These are phyloP conservation scores for Cryptops parisi DNA, from an alignment of 2,888 invertebrate genomes.

Conservation along the genomic window DNA sequence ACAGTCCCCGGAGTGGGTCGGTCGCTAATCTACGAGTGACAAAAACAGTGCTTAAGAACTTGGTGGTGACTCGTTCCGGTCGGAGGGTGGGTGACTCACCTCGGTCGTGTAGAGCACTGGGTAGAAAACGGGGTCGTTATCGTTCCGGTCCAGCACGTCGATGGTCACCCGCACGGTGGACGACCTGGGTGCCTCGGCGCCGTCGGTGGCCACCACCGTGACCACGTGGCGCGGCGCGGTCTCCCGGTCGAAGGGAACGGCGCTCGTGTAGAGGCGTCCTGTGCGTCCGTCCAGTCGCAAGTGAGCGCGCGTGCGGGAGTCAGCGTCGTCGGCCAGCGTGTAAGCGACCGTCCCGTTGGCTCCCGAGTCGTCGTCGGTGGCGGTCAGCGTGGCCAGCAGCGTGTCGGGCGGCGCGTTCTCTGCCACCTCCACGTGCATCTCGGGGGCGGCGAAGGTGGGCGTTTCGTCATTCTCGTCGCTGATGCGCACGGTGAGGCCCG, in stretches of 20 bases:
- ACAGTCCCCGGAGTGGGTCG: slow-evolving; percentile 50
- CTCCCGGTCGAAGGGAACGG: slow-evolving; percentile 66
- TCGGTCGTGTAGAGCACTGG: slow-evolving; percentile 70
- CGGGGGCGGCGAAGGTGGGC: slow-evolving; percentile 55
- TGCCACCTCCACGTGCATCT: slow-evolving; percentile 57
- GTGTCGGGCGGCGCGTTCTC: slow-evolving; percentile 68
- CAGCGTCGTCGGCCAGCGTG: slow-evolving; percentile 57
- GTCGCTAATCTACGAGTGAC: too few species aligned
- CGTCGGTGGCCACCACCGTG: slow-evolving; percentile 74
- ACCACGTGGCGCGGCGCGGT: slow-evolving; percentile 61
- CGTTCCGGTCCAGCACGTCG: slow-evolving; percentile 72
- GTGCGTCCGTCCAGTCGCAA: slow-evolving; percentile 69
- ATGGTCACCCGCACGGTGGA: slow-evolving; percentile 76
- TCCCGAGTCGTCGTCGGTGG: slow-evolving; percentile 82
- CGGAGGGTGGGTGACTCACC: too few species aligned
- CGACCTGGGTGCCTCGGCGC: slow-evolving; percentile 70
- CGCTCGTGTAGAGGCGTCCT: slow-evolving; percentile 60
- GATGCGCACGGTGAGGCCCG: slow-evolving; percentile 75
- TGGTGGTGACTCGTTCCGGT: too few species aligned
- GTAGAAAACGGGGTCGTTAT: slow-evolving; percentile 83
- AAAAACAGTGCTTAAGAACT: too few species aligned
- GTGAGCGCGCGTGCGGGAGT: slow-evolving; percentile 61
- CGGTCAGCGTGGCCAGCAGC: slow-evolving; percentile 65
- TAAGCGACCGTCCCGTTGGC: slow-evolving; percentile 84
- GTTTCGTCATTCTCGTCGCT: slow-evolving; percentile 90